Base-by-base conservation (phyloP, 2,888 invertebrate genomes). In the Merodon equestris region DNA sequence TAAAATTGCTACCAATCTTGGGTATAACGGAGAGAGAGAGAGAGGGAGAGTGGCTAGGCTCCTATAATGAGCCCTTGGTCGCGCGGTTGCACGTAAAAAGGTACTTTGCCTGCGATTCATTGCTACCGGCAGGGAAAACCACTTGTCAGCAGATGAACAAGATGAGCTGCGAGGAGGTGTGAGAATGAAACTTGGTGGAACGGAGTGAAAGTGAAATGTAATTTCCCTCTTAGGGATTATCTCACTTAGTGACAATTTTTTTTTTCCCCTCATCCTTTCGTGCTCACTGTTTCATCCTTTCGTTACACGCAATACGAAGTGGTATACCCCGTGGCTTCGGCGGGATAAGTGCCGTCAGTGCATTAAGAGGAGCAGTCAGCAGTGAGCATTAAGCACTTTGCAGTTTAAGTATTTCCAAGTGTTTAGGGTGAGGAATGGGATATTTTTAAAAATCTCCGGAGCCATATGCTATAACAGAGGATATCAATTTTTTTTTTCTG, bases 391-490 rank as follows among this genome's bases (percentile, higher is more conserved):
- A 79, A 64, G 68, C 40, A 40, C 79, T 79, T 70, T 60, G 73
- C 42, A 79, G 79, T 73, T 79, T 79, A 79, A 79, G 79, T 60
- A 44, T 10, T n/a, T 60, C 42, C 64, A 64, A 70, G 73, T 79
- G 64, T 58, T 64, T 63, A 17, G 47, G 19, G 40, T 15, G 18
- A 45, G 17, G 36, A 56, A 36, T 18, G 45, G 10, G 14, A 27
- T 51, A 15, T 44, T 58, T 53, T 15, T 19, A 12, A 27, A 27
- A 27, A 27, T 4, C 7, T 27, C 27, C 27, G n/a, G n/a, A n/a
- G n/a, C n/a, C n/a, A n/a, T n/a, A n/a, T n/a, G n/a, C n/a, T n/a
- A n/a, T n/a, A n/a, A n/a, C n/a, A n/a, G n/a, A n/a, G n/a, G n/a
- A n/a, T n/a, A n/a, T n/a, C n/a, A n/a, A n/a, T n/a, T n/a, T n/a